Evolutionary conservation across 2,888 invertebrate genomes (phyloP).

Genomic region (Pristionchus japonicus): DNA sequence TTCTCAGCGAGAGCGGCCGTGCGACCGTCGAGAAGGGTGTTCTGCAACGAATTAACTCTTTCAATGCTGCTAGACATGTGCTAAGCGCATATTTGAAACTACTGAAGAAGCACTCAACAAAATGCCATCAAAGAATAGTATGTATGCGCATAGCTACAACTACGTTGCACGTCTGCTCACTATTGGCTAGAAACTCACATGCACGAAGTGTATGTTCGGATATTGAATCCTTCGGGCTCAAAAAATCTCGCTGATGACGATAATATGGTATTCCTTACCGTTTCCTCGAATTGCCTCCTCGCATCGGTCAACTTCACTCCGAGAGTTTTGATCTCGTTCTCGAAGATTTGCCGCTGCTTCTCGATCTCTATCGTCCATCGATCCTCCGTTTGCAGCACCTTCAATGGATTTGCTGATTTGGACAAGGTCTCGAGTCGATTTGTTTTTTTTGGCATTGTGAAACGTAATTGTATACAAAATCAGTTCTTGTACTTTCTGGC

Average conservation of each 20-base stretch:
- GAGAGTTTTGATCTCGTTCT: slow-evolving; percentile 64
- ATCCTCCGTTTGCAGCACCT: slow-evolving; percentile 74
- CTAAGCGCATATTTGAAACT: not conserved
- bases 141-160: no score
- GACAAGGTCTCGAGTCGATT: no score
- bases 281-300: slow-evolving; percentile 61
- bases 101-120: no score
- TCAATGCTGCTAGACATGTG: no score
- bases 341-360: slow-evolving; percentile 69
- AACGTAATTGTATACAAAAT: not conserved
- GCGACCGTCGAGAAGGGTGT: slow-evolving; percentile 43
- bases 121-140: no score
- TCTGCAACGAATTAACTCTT: not conserved
- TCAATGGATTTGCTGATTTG: not conserved
- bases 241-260: no score
- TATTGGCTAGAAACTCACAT: no score
- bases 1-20: slow-evolving; percentile 65
- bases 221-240: not conserved
- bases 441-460: not conserved
- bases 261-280: slow-evolving; percentile 55
- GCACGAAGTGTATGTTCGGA: not conserved
- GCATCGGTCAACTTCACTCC: slow-evolving; percentile 58
- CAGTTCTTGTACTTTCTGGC: no score
- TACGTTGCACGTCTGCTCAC: no score
- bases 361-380: slow-evolving; percentile 75